Percentiles rank a stretch among this genome's conserved stretches.
These are phyloP conservation scores for Polyommatus icarus DNA, from an alignment of 2,888 invertebrate genomes.

Conservation along the genomic window DNA sequence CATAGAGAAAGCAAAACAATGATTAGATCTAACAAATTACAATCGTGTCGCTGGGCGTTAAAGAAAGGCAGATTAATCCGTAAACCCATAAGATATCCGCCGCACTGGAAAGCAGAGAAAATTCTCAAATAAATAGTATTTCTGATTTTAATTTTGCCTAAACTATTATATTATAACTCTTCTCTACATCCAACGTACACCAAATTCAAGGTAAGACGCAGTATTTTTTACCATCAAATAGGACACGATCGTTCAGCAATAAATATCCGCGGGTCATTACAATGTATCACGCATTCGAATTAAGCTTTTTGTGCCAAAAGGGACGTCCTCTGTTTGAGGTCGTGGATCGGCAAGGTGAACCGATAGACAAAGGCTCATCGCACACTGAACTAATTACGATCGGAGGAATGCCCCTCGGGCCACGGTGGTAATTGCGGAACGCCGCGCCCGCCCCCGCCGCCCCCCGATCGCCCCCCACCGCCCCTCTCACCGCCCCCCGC, in stretches of 20 bases:
- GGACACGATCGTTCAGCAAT: constrained; percentile 4
- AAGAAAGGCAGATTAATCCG: constrained; percentile 13
- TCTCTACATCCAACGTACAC: background rate
- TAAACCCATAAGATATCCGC: background rate
- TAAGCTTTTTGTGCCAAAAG: constrained; percentile 51
- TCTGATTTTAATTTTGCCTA: background rate
- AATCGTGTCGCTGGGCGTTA: constrained; percentile 18
- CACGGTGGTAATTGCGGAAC: constrained; percentile 62
- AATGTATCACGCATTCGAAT: constrained; percentile 46
- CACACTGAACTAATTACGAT: constrained; percentile 66
- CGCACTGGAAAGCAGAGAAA: background rate
- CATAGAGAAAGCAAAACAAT: constrained; percentile 5
- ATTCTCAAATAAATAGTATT: background rate
- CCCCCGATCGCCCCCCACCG: constrained; percentile 29
- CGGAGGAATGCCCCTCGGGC: constrained; percentile 69
- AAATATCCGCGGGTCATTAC: constrained; percentile 24
- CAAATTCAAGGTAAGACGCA: background rate
- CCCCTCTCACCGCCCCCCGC: background rate
- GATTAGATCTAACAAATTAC: constrained; percentile 21
- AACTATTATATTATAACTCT: background rate
- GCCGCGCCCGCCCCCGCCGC: constrained; percentile 39
- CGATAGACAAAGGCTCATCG: constrained; percentile 77
- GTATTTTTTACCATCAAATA: constrained; percentile 1
- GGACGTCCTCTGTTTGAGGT: constrained; percentile 63
- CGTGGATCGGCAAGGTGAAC: constrained; percentile 68